Evolutionary conservation across 2,888 invertebrate genomes (phyloP).

Genomic region (Galeruca laticollis): DNA sequence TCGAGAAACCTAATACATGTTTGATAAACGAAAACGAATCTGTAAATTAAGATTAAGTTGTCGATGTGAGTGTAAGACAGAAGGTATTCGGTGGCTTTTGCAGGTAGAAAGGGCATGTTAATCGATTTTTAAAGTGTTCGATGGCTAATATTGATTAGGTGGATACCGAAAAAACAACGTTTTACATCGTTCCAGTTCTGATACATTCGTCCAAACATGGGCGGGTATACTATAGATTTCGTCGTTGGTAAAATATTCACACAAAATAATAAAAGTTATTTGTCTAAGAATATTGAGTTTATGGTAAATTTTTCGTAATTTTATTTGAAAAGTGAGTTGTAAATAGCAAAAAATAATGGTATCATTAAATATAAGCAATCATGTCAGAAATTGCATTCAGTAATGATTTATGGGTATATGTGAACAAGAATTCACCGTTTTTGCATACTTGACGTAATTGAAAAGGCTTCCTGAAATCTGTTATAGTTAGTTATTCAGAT

Average conservation of each 20-base stretch:
- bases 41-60: constrained; percentile 54
- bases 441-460: too few relatives aligned
- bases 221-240: constrained; percentile 12
- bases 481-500: too few relatives aligned
- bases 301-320: too few relatives aligned
- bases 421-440: too few relatives aligned
- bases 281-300: too few relatives aligned
- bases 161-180: constrained; percentile 53
- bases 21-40: constrained; percentile 41
- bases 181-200: constrained; percentile 49
- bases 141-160: constrained; percentile 59
- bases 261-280: too few relatives aligned
- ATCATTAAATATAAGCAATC: too few relatives aligned
- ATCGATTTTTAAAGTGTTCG: constrained; percentile 62
- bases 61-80: constrained; percentile 55
- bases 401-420: too few relatives aligned
- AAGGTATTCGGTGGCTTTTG: constrained; percentile 52
- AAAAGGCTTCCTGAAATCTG: too few relatives aligned
- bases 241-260: not conserved
- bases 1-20: constrained; percentile 31
- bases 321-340: too few relatives aligned
- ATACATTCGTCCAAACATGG: constrained; percentile 19
- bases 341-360: too few relatives aligned
- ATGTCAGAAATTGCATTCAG: too few relatives aligned
- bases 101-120: constrained; percentile 58